Evolutionary conservation across 2,797 vertebrate species (phyloP).

Genomic region (Falco cherrug): DNA sequence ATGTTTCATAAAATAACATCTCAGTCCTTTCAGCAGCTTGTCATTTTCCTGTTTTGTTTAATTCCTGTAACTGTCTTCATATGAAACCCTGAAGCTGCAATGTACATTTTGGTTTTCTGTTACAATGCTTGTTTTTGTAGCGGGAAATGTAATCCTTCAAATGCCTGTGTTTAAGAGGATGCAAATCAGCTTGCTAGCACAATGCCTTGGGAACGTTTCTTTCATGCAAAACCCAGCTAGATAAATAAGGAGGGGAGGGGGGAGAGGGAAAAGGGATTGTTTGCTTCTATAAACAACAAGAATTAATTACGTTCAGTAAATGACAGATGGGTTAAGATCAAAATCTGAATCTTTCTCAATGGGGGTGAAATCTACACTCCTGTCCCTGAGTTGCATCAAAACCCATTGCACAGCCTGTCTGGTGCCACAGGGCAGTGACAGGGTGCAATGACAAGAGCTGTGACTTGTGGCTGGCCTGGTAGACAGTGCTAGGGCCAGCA

Average conservation of each 20-base stretch:
- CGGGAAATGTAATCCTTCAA: constrained; percentile 63
- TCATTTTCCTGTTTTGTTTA: constrained; percentile 32
- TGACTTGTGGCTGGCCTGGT: background rate
- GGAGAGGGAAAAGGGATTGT: background rate
- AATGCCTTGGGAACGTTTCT: constrained; percentile 56
- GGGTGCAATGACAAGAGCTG: background rate
- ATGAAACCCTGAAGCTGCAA: constrained; percentile 33
- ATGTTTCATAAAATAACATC: constrained; percentile 6
- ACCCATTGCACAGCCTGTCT: background rate
- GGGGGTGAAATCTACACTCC: constrained; percentile 33
- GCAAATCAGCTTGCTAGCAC: constrained; percentile 75
- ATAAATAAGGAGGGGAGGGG: constrained; percentile 57
- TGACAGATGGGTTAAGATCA: constrained; percentile 43
- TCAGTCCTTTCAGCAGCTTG: constrained; percentile 16
- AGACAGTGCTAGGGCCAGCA: background rate
- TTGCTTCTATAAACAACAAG: constrained; percentile 49
- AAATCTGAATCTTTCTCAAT: constrained; percentile 60
- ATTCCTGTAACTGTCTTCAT: constrained; percentile 28
- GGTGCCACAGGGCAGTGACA: background rate
- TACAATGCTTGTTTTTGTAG: constrained; percentile 67
- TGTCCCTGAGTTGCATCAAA: background rate
- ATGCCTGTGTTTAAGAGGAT: constrained; percentile 52
- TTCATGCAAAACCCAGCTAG: constrained; percentile 75
- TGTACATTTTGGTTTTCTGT: constrained; percentile 47
- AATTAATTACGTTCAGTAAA: constrained; percentile 24